Evolutionary conservation across 2,888 invertebrate species (phyloP), one percentile per base, ranked within the genome.

Genomic region (Spilosoma lubricipeda): DNA sequence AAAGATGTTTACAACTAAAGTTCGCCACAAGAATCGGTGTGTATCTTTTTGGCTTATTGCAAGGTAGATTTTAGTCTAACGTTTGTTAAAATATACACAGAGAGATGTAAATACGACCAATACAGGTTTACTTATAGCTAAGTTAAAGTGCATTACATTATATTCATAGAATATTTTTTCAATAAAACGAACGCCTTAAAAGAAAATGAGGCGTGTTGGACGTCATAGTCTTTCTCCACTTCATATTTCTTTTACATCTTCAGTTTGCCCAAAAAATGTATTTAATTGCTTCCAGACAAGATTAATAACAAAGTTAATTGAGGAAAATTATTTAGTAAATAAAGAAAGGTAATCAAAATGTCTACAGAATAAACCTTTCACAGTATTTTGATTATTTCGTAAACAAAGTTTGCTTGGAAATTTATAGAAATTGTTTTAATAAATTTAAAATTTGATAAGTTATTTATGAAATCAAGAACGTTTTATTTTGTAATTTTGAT

Each of bases 221-320:
- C 13, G 15, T 63, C 4, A 59, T 27, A 59, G 7, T 27, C 18
- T 63, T 63, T 30, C 27, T 63, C 30, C 63, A 63, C 63, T 63
- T 63, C 7, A 9, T 30, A 27, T 45, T 20, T 30, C 42, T 67
- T 18, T 42, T 67, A 27, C 1, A 20, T 42, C 33, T 30, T 30
- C 9, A 30, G 30, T 30, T 48, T 67, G n/a, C n/a, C n/a, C n/a
- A n/a, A 67, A 20, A 42, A 71, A 67, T 27, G 15, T 27, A 33
- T 63, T 68, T 68, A 48, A 72, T 72, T 72, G 59, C 36, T 68
- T 18, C 9, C 23, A 67, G 67, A 72, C 72, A 67, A 68, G 42
- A 42, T 48, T 52, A 65, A 8, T 56, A 30, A 72, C 20, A 33
- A 13, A 59, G 42, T 42, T 67, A 63, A 68, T 68, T 67, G 42